A percentile compares a stretch with the other conserved stretches of the same genome.
These are phyloP conservation scores for Lithobius niger DNA, from an alignment of 1,140 invertebrate genomes.

Conservation along the genomic window DNA sequence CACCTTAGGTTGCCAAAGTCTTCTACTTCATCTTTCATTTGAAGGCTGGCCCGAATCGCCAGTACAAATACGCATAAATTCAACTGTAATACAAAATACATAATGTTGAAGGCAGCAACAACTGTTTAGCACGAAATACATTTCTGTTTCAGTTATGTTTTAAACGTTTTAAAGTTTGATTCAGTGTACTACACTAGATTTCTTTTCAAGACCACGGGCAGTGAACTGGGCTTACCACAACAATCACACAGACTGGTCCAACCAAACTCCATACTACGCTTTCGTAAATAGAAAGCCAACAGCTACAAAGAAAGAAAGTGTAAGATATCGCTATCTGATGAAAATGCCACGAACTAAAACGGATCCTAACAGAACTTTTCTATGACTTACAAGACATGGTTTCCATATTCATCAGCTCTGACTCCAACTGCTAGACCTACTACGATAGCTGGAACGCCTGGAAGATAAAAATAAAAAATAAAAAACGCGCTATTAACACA, in stretches of 20 bases:
- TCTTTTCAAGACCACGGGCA: conserved; percentile 6
- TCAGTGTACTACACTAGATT: conserved; percentile 2
- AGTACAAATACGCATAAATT: conserved; percentile 60
- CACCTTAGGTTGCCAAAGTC: conserved; percentile 78
- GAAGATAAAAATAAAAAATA: conserved; percentile 14
- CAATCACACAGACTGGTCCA: conserved; percentile 61
- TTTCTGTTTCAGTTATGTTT: no score
- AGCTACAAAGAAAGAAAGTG: conserved; percentile 43
- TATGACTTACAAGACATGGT: conserved; percentile 71
- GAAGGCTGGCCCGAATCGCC: conserved; percentile 76
- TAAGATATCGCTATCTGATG: conserved; percentile 10
- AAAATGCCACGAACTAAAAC: neutral
- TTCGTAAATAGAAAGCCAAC: conserved; percentile 88
- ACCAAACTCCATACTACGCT: conserved; percentile 82
- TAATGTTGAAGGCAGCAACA: no score
- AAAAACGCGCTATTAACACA: no score
- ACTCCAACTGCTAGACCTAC: conserved; percentile 83
- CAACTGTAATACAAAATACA: conserved; percentile 21
- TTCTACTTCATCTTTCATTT: conserved; percentile 73
- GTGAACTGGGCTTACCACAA: conserved; percentile 42
- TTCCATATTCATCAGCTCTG: conserved; percentile 88
- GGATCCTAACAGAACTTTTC: neutral
- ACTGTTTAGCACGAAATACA: no score
- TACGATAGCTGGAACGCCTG: conserved; percentile 69
- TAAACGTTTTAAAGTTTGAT: no score